Base-by-base conservation (phyloP, 2,113 vertebrate species). In the Chaetops frenatus region DNA sequence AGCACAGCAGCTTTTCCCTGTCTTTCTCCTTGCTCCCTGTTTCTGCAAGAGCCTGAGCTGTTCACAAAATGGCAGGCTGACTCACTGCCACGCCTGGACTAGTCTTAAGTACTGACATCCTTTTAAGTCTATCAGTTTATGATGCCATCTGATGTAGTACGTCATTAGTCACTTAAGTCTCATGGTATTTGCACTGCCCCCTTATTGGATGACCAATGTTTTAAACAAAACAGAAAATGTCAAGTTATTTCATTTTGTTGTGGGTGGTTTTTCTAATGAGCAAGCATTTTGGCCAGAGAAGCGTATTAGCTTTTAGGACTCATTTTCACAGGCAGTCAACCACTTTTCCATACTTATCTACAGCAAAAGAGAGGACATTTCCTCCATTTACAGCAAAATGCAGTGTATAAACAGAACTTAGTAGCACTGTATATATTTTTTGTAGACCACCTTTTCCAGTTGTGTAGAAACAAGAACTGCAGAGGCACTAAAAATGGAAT, bases 191-290 rank as follows among this genome's bases (percentile, higher is more conserved):
- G 22, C 50, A 40, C 33, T 57, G 18, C 23, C 21, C 10, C 42
- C 9, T 79, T 69, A 50, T 8, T 88, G 66, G 70, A 65, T 72
- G 47, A 61, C 24, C 0, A 0, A 71, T 51, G 12, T 15, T 82
- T 96, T 54, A 81, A 94, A 90, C 47, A 83, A 80, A 86, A 42
- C 22, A 67, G 14, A 62, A 94, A 91, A 82, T 60, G 50, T 76
- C n/a, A 77, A 77, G 27, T 77, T 1, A 35, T 95, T 91, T 81
- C 8, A 12, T 67, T 86, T 62, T 57, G 29, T 50, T 82, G 44
- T 72, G 64, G 45, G 64, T 84, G 44, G 21, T 12, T 22, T 62
- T 61, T 60, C 38, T 54, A 95, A 92, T 29, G 48, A 85, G 58
- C 42, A 56, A 86, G n/a, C 18, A 21, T 27, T 88, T 77, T 67